Base-by-base conservation (phyloP, 2,113 vertebrate genomes). In the Microtus oregoni region DNA sequence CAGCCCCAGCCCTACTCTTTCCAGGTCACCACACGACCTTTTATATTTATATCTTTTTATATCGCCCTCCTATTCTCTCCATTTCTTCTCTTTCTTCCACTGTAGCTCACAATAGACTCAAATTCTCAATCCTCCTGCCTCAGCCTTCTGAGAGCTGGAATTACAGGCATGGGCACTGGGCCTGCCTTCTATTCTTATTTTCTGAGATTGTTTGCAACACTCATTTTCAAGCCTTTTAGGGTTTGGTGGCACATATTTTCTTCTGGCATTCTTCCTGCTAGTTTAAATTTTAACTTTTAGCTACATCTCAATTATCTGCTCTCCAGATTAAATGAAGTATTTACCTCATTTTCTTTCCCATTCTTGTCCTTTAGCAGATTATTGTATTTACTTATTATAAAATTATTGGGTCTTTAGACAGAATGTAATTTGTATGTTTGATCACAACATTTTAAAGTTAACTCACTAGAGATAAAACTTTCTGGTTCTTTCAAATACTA, bases 221-320 rank as follows among this genome's bases (percentile, higher is more conserved):
- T 63, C 86, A 89, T 47, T 87, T 73, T 94, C 41, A 41, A 75
- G 72, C 24, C 76, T 77, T 87, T 5, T 86, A 44, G 50, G 19
- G 50, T 87, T 95, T 75, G 52, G 38, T 70, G 20, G 26, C 35
- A 86, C 3, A 77, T 44, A 61, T 81, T 94, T 94, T 92, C 92
- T 90, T 68, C 67, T 76, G 55, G 20, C 2, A 35, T 81, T 90
- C 24, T 90, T 90, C 14, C 52, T 63, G 30, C 2, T 95, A 70
- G 75, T 24, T 87, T 93, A 61, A 47, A 41, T 73, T 92, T 94
- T 75, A 89, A 65, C 55, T 68, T 92, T 82, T 87, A 77, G 95
- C 24, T 77, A 30, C 24, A 28, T 87, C 70, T 82, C 26, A 77
- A 67, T 88, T n/a, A 78, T 47, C 15, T 87, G 22, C 35, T 87